Evolutionary conservation across 1,140 invertebrate species (phyloP).

Genomic region (Bombus terrestris): DNA sequence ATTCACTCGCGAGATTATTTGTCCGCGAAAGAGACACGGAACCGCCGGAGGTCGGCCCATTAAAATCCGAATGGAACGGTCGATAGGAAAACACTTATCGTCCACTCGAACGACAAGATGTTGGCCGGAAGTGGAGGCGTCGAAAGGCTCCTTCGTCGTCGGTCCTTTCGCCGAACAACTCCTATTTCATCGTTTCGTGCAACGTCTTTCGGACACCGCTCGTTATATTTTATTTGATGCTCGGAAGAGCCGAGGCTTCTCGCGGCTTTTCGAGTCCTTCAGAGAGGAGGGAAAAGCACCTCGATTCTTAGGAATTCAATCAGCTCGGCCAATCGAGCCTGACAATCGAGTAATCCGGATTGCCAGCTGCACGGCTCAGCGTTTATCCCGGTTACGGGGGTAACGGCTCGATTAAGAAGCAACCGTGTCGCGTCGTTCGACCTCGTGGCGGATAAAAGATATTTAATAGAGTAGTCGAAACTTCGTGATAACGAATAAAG

Average conservation of each 20-base stretch:
- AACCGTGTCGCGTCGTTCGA: not conserved
- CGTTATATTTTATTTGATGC: constrained; percentile 65
- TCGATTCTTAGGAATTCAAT: constrained; percentile 66
- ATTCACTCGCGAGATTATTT: constrained; percentile 20
- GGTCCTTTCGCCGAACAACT: not conserved
- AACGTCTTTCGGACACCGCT: constrained; percentile 32
- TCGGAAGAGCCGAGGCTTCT: not conserved
- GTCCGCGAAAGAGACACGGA: not conserved
- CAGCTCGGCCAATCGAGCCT: constrained; percentile 66
- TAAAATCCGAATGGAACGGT: constrained; percentile 44
- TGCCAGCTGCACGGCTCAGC: constrained; percentile 43
- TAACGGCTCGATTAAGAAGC: constrained; percentile 15
- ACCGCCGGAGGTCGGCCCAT: not conserved
- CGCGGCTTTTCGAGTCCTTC: constrained; percentile 26
- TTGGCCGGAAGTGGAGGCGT: not conserved
- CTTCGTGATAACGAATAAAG: not conserved
- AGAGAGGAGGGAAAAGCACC: not conserved
- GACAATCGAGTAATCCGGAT: constrained; percentile 65
- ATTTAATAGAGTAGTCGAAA: constrained; percentile 2
- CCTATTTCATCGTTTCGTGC: not conserved
- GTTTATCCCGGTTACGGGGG: constrained; percentile 15
- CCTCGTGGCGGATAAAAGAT: not conserved
- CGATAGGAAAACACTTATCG: constrained; percentile 47
- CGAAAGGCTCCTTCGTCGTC: not conserved
- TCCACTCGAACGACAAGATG: constrained; percentile 39